Base-by-base conservation (phyloP, 2,797 vertebrate species). In the Phyllotis vaccarum region DNA sequence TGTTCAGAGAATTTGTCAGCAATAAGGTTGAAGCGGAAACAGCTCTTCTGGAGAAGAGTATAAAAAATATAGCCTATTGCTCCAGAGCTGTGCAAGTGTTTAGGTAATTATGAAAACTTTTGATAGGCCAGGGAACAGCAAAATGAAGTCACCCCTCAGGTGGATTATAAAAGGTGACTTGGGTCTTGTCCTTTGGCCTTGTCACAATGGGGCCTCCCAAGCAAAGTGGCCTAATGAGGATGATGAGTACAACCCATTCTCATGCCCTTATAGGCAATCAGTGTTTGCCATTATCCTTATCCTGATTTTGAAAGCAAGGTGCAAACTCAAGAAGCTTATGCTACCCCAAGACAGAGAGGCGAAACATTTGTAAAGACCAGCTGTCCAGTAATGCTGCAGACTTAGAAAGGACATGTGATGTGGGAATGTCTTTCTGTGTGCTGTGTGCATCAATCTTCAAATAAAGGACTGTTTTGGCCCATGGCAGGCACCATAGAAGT, bases 381-480 rank as follows among this genome's bases (percentile, higher is more conserved):
- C 89, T 31, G 5, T 1, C 5, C 1, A 3, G 1, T 0, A 6
- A 54, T 11, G 3, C 3, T 6, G 0, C 21, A 31, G 17, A 31
- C 46, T 22, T 66, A 2, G 5, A 31, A 40, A 40, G 27, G 60
- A 2, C 17, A n/a, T n/a, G n/a, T n/a, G n/a, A n/a, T n/a, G n/a
- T n/a, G n/a, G n/a, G n/a, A n/a, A n/a, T n/a, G n/a, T n/a, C n/a
- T n/a, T n/a, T n/a, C n/a, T n/a, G n/a, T n/a, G n/a, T n/a, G n/a
- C n/a, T n/a, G n/a, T n/a, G n/a, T n/a, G n/a, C n/a, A n/a, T n/a
- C n/a, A n/a, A n/a, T n/a, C n/a, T n/a, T n/a, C n/a, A n/a, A n/a
- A n/a, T n/a, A n/a, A n/a, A n/a, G n/a, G n/a, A n/a, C n/a, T n/a
- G n/a, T n/a, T n/a, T n/a, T n/a, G n/a, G n/a, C n/a, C n/a, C n/a